Evolutionary conservation across 2,797 vertebrate genomes (phyloP).

Genomic region (Channallabes apus): DNA sequence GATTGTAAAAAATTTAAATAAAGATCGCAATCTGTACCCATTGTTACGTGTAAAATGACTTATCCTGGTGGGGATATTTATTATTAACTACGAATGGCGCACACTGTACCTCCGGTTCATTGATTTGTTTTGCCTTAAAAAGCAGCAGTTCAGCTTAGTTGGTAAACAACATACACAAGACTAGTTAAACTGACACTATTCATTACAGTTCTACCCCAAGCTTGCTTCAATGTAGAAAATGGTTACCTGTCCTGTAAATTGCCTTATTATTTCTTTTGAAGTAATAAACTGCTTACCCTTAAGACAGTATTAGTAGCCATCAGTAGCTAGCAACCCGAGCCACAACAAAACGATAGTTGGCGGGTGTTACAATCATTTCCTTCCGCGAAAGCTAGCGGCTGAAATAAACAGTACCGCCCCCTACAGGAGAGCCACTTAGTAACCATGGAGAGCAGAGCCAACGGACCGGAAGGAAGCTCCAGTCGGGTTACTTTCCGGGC

Average conservation of each 20-base stretch:
- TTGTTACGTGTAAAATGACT: not conserved
- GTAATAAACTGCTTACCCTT: not conserved
- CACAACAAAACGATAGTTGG: slow-evolving; percentile 6
- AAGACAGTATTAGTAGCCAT: slow-evolving; percentile 8
- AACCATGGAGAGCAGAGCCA: not conserved
- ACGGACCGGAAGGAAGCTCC: not conserved
- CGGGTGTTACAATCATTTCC: slow-evolving; percentile 32
- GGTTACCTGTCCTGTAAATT: not conserved
- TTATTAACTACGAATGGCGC: too few species aligned
- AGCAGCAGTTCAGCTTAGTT: not conserved
- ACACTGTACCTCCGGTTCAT: not conserved
- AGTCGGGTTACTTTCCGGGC: not conserved
- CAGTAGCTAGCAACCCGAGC: slow-evolving; percentile 9
- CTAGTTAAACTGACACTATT: not conserved
- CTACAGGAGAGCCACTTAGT: not conserved
- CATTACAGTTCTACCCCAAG: not conserved
- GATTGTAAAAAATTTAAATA: not conserved
- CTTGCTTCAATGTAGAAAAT: not conserved
- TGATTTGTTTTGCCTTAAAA: not conserved
- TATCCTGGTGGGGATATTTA: too few species aligned
- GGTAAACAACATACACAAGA: not conserved
- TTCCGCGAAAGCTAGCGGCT: not conserved
- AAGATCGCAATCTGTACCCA: not conserved
- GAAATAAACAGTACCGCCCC: slow-evolving; percentile 17
- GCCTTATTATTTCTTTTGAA: not conserved